A percentile compares a stretch with the other conserved stretches of the same genome.
phyloP scores from a whole-genome alignment of 2,888 invertebrate genomes.

The Eupithecia dodoneata region DNA sequence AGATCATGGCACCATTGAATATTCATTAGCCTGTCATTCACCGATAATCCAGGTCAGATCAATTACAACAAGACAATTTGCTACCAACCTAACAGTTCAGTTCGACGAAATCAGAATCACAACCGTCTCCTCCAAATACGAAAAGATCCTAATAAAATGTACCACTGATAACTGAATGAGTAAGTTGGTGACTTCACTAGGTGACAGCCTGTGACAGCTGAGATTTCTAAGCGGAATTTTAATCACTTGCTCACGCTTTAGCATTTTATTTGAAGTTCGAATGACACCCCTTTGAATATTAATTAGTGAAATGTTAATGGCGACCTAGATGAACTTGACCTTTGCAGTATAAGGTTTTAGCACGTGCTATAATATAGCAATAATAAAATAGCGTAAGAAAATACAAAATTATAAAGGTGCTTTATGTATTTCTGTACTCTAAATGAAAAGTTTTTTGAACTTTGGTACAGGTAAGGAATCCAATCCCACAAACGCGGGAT shows the following conservation, averaged over 20 bases:
- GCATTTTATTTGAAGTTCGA: constrained; percentile 19
- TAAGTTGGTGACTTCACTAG: neutral
- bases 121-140: neutral
- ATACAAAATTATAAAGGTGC: no score
- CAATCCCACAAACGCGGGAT: no score
- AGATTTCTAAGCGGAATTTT: constrained; percentile 15
- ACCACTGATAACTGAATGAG: neutral
- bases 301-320: constrained; percentile 4
- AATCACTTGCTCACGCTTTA: constrained; percentile 2
- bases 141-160: neutral
- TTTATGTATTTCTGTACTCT: neutral
- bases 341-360: neutral
- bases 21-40: constrained; percentile 32
- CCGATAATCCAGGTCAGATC: constrained; percentile 36
- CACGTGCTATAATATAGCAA: neutral
- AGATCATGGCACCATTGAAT: constrained; percentile 26
- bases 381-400: no score
- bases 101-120: neutral
- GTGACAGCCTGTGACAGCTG: constrained; percentile 16
- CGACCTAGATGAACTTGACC: neutral
- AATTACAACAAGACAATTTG: constrained; percentile 23
- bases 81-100: neutral
- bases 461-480: neutral
- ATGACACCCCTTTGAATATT: constrained; percentile 15
- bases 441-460: neutral